These are phyloP conservation scores for Zosterops hypoxanthus DNA, from an alignment of 2,113 vertebrate genomes.

Conservation along the genomic window DNA sequence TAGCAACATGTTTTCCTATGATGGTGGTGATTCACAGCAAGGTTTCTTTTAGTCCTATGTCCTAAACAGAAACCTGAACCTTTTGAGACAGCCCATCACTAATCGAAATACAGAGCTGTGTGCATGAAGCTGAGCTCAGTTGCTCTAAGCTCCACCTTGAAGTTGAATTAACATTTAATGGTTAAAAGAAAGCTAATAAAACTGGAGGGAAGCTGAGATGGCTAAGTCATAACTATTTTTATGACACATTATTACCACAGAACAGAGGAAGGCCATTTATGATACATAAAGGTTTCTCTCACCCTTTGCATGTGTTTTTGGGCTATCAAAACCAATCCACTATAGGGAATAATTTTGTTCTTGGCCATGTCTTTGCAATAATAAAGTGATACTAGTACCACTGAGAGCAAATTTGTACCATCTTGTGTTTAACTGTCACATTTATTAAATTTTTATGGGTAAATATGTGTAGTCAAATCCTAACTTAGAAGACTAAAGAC, in stretches of 20 bases:
- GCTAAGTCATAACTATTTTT: conserved; percentile 29
- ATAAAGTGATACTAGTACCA: neutral
- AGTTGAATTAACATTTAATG: neutral
- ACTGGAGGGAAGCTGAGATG: conserved; percentile 9
- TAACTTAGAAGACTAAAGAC: neutral
- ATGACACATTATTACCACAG: neutral
- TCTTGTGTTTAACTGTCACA: neutral
- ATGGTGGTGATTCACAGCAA: neutral
- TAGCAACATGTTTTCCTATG: neutral
- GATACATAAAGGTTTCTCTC: neutral
- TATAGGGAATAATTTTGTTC: neutral
- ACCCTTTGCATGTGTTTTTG: neutral
- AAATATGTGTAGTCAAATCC: neutral
- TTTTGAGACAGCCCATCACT: neutral
- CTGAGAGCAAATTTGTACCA: neutral
- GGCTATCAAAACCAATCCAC: neutral
- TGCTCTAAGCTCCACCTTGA: conserved; percentile 36
- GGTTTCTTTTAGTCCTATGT: neutral
- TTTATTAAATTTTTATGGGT: neutral
- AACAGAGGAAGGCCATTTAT: neutral
- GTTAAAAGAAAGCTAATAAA: conserved; percentile 42
- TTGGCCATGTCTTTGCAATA: neutral
- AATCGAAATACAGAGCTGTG: neutral
- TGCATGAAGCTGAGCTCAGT: neutral
- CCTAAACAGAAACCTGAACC: conserved; percentile 19